Evolutionary conservation across 1,140 invertebrate genomes (phyloP).

Genomic region (Gonioctena quinquepunctata): DNA sequence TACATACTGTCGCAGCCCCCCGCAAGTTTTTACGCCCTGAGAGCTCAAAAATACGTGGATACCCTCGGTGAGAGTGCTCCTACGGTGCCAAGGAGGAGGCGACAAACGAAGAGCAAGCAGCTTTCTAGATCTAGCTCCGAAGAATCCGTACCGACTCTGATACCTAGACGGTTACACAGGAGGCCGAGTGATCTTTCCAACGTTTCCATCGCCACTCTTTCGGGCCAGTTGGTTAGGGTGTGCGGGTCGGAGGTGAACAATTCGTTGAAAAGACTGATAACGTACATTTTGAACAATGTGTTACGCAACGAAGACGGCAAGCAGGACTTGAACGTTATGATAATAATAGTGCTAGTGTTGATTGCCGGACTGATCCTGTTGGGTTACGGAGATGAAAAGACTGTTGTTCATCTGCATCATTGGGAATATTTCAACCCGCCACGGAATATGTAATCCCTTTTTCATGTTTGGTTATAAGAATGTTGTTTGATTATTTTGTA

Average conservation of each 20-base stretch:
- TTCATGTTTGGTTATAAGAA: background rate
- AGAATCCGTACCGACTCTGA: slow-evolving; percentile 40
- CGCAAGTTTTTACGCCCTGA: slow-evolving; percentile 48
- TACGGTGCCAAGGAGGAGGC: slow-evolving; percentile 47
- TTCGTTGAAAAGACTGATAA: slow-evolving; percentile 67
- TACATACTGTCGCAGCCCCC: slow-evolving; percentile 52
- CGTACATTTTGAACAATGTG: slow-evolving; percentile 59
- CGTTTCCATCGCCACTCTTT: slow-evolving; percentile 65
- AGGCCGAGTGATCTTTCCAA: slow-evolving; percentile 51
- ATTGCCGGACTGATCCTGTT: slow-evolving; percentile 73
- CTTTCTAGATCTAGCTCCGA: slow-evolving; percentile 54
- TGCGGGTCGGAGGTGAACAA: slow-evolving; percentile 66
- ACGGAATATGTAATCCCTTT: slow-evolving; percentile 51
- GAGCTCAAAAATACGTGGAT: slow-evolving; percentile 60
- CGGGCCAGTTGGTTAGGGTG: slow-evolving; percentile 67
- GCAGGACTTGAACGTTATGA: slow-evolving; percentile 71
- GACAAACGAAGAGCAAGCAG: slow-evolving; percentile 48
- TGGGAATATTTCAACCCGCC: slow-evolving; percentile 86
- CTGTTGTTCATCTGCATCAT: slow-evolving; percentile 74
- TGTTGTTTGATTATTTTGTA: background rate
- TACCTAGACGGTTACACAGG: slow-evolving; percentile 32
- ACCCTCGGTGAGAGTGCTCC: slow-evolving; percentile 48
- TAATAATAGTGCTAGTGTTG: slow-evolving; percentile 75
- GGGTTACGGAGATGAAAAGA: slow-evolving; percentile 69
- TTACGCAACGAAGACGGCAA: slow-evolving; percentile 64